Conservation (phyloP, 2,113 vertebrate genomes). For the Erythrolamprus reginae region DNA sequence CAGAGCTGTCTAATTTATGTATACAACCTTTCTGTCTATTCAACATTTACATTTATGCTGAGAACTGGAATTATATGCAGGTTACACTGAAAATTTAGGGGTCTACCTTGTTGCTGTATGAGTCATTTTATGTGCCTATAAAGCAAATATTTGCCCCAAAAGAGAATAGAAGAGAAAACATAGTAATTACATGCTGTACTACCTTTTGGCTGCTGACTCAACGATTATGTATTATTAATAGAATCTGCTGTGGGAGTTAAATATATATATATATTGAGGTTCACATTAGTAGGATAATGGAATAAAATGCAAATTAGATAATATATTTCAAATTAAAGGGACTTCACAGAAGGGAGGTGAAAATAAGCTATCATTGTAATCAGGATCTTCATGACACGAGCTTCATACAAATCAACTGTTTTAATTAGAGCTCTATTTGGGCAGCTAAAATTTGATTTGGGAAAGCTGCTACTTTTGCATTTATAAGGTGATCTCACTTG, state of each 20-base stretch:
- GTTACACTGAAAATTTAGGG: constrained; percentile 24
- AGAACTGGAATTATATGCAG: constrained; percentile 32
- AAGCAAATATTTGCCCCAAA: constrained; percentile 51
- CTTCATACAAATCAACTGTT: constrained; percentile 4
- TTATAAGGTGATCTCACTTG: not conserved
- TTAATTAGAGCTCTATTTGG: constrained; percentile 18
- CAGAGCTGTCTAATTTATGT: not conserved
- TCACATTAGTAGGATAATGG: constrained; percentile 33
- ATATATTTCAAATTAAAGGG: constrained; percentile 41
- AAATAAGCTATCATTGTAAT: constrained; percentile 17
- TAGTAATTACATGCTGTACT: constrained; percentile 50
- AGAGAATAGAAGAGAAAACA: constrained; percentile 51
- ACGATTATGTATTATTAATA: constrained; percentile 37
- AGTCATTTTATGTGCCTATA: constrained; percentile 50
- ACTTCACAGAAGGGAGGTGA: constrained; percentile 30
- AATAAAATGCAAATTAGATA: constrained; percentile 42
- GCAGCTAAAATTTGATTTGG: not conserved
- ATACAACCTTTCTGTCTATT: constrained; percentile 33
- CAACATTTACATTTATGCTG: constrained; percentile 40
- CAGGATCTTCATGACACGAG: constrained; percentile 23
- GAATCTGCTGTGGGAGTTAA: constrained; percentile 43
- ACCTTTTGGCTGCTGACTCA: constrained; percentile 55
- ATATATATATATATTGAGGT: constrained; percentile 33
- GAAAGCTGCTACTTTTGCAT: not conserved
- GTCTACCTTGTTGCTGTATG: constrained; percentile 36